These are phyloP conservation scores for Calyptomena viridis DNA, from an alignment of 2,113 vertebrate genomes.

Conservation along the genomic window DNA sequence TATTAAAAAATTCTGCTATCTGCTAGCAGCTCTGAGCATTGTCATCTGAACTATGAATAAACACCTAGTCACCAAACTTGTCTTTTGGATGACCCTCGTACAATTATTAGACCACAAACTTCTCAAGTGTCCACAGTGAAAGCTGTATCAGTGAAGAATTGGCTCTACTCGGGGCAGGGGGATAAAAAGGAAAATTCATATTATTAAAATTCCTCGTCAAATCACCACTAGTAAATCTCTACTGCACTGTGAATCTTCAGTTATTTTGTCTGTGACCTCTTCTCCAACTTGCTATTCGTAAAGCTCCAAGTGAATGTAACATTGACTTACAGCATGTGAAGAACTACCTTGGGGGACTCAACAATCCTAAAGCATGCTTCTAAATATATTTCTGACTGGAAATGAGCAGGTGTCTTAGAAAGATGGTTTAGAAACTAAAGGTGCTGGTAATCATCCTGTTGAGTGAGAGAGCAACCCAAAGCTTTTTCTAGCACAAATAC, in stretches of 20 bases:
- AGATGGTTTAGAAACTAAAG: not conserved
- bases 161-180: not conserved
- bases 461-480: not conserved
- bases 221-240: not conserved
- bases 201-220: not conserved
- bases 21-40: not conserved
- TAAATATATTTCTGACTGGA: not conserved
- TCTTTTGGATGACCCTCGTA: not conserved
- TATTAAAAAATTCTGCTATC: not conserved
- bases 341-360: not conserved
- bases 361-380: not conserved
- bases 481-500: not conserved
- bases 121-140: not conserved
- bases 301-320: not conserved
- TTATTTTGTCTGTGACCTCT: not conserved
- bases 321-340: not conserved
- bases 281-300: not conserved
- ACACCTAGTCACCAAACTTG: not conserved
- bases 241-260: not conserved
- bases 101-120: not conserved
- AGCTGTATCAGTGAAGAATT: not conserved
- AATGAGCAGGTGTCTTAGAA: not conserved
- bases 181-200: not conserved
- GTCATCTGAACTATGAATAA: not conserved
- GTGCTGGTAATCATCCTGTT: not conserved